Evolutionary conservation across 2,797 vertebrate genomes (phyloP).

Genomic region (Eulemur rubriventer): DNA sequence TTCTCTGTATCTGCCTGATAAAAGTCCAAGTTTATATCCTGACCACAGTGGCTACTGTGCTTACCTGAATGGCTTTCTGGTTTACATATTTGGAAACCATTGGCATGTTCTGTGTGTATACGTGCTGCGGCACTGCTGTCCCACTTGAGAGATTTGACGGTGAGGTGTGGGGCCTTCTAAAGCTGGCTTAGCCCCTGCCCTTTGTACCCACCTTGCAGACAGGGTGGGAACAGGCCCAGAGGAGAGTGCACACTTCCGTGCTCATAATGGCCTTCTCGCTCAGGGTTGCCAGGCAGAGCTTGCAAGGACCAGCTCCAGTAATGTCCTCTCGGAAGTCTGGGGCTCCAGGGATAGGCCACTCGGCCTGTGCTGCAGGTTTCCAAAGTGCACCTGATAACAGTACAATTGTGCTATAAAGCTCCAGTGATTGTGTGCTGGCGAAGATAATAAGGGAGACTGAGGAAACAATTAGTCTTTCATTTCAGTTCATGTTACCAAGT

Average conservation of each 20-base stretch:
- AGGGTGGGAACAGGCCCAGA: neutral
- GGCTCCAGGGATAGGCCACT: accelerated
- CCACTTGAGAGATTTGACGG: neutral
- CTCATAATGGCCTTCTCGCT: neutral
- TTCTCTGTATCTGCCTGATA: neutral
- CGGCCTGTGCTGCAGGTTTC: neutral
- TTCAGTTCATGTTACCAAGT: neutral
- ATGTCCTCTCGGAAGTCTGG: neutral
- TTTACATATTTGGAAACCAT: neutral
- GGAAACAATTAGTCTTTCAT: neutral
- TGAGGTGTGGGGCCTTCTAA: neutral
- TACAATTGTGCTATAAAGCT: neutral
- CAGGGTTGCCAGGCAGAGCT: neutral
- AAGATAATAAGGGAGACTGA: neutral
- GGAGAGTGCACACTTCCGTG: neutral
- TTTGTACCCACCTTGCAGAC: neutral
- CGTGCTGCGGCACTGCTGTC: accelerated
- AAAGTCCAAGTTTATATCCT: neutral
- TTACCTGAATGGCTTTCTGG: neutral
- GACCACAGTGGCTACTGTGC: neutral
- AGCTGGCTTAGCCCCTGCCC: neutral
- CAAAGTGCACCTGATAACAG: neutral
- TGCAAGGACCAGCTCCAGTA: neutral
- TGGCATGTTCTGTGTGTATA: neutral
- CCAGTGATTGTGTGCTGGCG: no score